Conservation (phyloP, 2,888 invertebrate genomes). For the Tipula vernalis region DNA sequence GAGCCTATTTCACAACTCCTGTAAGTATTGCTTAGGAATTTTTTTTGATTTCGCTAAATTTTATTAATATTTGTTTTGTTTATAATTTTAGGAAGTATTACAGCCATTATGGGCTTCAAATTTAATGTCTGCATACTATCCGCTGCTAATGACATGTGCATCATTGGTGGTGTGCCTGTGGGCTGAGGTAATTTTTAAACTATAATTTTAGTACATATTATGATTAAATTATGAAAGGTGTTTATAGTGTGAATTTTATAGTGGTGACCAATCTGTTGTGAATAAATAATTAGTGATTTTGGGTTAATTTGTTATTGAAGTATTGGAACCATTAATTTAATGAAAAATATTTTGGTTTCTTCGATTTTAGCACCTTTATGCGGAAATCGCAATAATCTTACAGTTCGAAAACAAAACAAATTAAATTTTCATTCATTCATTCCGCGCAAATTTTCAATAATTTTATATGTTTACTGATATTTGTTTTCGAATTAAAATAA, state of each 20-base stretch:
- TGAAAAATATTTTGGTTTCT: too few relatives aligned
- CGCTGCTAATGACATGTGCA: constrained; percentile 74
- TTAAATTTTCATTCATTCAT: too few relatives aligned
- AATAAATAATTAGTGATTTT: too few relatives aligned
- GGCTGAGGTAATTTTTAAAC: constrained; percentile 64
- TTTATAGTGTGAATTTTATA: not conserved
- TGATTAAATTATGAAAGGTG: not conserved
- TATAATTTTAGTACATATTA: not conserved
- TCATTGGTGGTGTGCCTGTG: constrained; percentile 87
- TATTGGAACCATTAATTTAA: too few relatives aligned
- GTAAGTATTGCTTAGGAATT: constrained; percentile 39
- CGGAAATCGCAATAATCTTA: too few relatives aligned
- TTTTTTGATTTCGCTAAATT: not conserved
- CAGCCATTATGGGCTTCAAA: constrained; percentile 78
- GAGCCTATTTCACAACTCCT: constrained; percentile 81
- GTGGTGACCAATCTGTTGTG: not conserved
- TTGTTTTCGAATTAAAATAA: too few relatives aligned
- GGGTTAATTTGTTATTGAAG: too few relatives aligned
- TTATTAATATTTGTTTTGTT: not conserved
- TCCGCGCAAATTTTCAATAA: too few relatives aligned
- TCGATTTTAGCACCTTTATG: too few relatives aligned
- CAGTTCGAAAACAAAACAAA: too few relatives aligned
- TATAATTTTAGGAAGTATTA: constrained; percentile 51
- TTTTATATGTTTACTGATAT: too few relatives aligned
- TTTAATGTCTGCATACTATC: constrained; percentile 80